Percentiles rank a stretch among this genome's conserved stretches.
Conservation (phyloP, 2,797 vertebrate genomes). For the Psittacula echo region DNA sequence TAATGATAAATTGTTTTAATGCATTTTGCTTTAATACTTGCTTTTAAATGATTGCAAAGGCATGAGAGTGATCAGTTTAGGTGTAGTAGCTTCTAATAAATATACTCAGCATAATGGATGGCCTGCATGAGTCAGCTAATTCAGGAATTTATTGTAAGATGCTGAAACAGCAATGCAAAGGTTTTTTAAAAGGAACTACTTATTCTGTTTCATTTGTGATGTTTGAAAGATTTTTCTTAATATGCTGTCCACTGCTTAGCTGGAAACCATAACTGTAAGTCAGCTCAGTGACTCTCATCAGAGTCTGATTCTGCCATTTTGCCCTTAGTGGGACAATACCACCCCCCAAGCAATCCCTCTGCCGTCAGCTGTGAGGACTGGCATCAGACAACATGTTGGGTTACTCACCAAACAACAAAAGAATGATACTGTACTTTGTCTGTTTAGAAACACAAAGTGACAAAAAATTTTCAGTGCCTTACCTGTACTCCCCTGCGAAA, state of each 20-base stretch:
- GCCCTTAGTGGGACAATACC: neutral
- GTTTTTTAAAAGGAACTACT: neutral
- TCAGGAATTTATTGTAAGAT: neutral
- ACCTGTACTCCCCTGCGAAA: neutral
- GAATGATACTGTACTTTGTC: neutral
- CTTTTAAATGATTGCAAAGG: neutral
- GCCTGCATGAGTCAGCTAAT: neutral
- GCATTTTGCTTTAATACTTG: neutral
- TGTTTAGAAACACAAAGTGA: neutral
- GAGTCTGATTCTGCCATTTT: neutral
- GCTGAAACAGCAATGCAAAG: neutral
- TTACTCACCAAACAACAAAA: neutral
- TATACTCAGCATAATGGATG: neutral
- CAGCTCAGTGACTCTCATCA: neutral
- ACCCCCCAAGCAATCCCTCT: neutral
- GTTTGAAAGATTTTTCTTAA: neutral
- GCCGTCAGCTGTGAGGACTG: neutral
- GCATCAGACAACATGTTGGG: neutral
- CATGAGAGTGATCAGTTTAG: neutral
- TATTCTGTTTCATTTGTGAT: neutral
- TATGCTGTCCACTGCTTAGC: neutral
- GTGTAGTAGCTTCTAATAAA: neutral
- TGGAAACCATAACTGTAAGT: neutral
- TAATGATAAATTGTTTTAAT: neutral
- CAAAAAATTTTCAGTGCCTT: neutral